Base-by-base conservation (phyloP, 1,140 invertebrate genomes). In the Anastrepha obliqua region DNA sequence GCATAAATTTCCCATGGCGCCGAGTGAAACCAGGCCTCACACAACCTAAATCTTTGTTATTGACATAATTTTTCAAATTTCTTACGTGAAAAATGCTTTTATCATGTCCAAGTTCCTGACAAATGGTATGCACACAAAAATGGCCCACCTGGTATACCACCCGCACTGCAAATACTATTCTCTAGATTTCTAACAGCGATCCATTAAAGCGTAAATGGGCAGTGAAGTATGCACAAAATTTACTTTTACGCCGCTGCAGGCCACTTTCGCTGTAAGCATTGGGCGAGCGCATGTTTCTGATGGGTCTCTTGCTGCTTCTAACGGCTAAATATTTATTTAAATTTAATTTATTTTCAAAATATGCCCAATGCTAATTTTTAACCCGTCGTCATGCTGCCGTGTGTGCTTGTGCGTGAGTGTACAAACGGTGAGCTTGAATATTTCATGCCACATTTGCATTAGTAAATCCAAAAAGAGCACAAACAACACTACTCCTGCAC, bases 291-390 rank as follows among this genome's bases (percentile, higher is more conserved):
- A n/a, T 74, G 67, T 74, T 74, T 74, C 15, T 74, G 67, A 74
- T 74, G 39, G 67, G 15, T 39, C 13, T 42, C 4, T 13, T 11
- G 42, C 67, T 17, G n/a, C 15, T 5, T 39, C 67, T 47, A 17
- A 47, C 15, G 7, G 42, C 9, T 42, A 74, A 74, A 74, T 74
- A 17, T 74, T 74, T 74, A 44, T 74, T n/a, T 74, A 74, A 44
- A 74, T 74, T 74, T 74, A 47, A 42, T 15, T 42, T 74, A 74
- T 44, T 74, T 74, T 74, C 17, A 15, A 74, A 47, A 47, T 17
- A 5, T 17, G 44, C 5, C 17, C 39, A 47, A 74, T 13, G 67
- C 42, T n/a, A 74, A 44, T 47, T 44, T 44, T n/a, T 42, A 47
- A 8, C 5, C 67, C 39, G 44, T 44, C 42, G 17, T 1, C 42